phyloP scores from a whole-genome alignment of 2,113 vertebrate genomes.

The Ammodytes marinus region DNA sequence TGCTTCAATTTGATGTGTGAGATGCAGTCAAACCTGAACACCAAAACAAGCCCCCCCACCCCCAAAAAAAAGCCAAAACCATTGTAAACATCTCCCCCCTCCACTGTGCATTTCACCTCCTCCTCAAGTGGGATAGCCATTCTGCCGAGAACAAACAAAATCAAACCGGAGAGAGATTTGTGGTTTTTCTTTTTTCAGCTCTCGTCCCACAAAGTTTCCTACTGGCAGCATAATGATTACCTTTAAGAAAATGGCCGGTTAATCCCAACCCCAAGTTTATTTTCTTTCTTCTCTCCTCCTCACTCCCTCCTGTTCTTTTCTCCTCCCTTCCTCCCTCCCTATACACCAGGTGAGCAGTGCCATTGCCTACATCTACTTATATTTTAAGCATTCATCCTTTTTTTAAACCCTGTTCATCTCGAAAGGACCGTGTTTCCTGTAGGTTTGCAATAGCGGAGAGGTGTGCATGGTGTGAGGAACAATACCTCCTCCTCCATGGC shows the following conservation, averaged over 20 bases:
- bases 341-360: conserved; percentile 81
- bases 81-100: conserved; percentile 53
- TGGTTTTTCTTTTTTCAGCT: conserved; percentile 69
- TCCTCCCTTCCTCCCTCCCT: conserved; percentile 52
- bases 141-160: conserved; percentile 74
- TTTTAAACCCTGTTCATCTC: conserved; percentile 67
- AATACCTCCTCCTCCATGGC: conserved; percentile 72
- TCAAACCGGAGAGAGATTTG: conserved; percentile 63
- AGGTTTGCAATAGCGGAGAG: conserved; percentile 70
- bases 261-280: conserved; percentile 71
- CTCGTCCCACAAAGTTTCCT: conserved; percentile 79
- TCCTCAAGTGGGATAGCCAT: conserved; percentile 65
- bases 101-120: conserved; percentile 51
- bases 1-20: conserved; percentile 87
- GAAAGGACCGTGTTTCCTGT: conserved; percentile 67
- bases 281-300: conserved; percentile 24
- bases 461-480: conserved; percentile 78
- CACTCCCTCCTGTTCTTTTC: conserved; percentile 55
- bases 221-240: conserved; percentile 84
- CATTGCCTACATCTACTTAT: conserved; percentile 63
- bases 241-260: conserved; percentile 82
- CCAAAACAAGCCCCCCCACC: conserved; percentile 43
- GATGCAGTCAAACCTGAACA: conserved; percentile 76
- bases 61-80: conserved; percentile 43
- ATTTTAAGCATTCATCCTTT: conserved; percentile 75